phyloP scores from a whole-genome alignment of 2,888 invertebrate genomes.

The Gryllus longicercus region DNA sequence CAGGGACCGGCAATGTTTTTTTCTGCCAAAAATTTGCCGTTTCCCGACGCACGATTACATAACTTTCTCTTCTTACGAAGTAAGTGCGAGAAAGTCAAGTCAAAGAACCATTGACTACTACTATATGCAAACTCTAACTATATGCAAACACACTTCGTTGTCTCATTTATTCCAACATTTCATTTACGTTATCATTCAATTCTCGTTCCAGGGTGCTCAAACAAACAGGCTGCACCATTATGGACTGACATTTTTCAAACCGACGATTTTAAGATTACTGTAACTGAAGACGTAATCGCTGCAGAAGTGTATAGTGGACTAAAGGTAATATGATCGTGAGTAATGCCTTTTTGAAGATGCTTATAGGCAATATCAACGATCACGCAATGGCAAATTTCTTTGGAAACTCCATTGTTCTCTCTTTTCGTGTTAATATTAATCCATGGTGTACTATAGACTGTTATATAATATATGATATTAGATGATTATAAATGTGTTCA shows the following conservation, averaged over 20 bases:
- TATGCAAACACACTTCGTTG: too few relatives aligned
- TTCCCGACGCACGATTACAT: too few relatives aligned
- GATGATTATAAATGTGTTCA: constrained; percentile 29
- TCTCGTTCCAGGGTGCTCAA: constrained; percentile 46
- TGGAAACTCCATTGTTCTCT: too few relatives aligned
- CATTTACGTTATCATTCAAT: too few relatives aligned
- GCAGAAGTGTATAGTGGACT: constrained; percentile 69
- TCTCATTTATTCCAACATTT: too few relatives aligned
- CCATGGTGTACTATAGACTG: background rate
- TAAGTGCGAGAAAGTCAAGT: too few relatives aligned
- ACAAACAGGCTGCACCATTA: constrained; percentile 51
- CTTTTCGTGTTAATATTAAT: background rate
- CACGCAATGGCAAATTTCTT: background rate
- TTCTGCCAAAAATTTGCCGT: too few relatives aligned
- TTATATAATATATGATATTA: background rate
- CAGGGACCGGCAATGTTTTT: too few relatives aligned
- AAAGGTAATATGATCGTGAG: constrained; percentile 45
- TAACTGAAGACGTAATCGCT: constrained; percentile 61
- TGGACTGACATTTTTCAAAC: constrained; percentile 61
- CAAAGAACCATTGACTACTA: too few relatives aligned
- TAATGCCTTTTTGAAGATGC: too few relatives aligned
- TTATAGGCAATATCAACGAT: background rate
- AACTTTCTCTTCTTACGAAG: too few relatives aligned
- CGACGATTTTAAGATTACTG: constrained; percentile 61
- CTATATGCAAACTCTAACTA: too few relatives aligned